These are phyloP conservation scores for Zosterops japonicus DNA, from an alignment of 2,113 vertebrate species.

Conservation along the genomic window DNA sequence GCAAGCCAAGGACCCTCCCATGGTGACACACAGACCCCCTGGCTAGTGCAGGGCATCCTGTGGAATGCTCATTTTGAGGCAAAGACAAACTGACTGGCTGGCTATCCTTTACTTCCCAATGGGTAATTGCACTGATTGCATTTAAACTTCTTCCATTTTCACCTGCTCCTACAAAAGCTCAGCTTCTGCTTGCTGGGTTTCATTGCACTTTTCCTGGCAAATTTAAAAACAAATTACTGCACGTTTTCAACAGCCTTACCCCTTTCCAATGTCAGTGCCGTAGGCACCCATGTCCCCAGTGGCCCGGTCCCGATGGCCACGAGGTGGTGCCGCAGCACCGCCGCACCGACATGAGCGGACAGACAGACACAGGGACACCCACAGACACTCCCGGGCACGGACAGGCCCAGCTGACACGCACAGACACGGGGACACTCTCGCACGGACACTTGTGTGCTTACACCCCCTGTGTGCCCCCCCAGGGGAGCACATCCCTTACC, in stretches of 20 bases:
- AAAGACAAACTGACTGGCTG: not conserved
- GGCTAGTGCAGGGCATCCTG: not conserved
- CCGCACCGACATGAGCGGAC: not conserved
- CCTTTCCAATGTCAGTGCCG: accelerated
- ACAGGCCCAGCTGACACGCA: not conserved
- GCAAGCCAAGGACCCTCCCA: not conserved
- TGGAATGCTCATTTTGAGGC: not conserved
- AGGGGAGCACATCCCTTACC: not conserved
- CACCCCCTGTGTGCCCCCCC: too few relatives aligned
- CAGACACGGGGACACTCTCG: not conserved
- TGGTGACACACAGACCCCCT: not conserved
- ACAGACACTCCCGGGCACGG: not conserved
- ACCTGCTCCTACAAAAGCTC: not conserved
- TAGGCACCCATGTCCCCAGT: accelerated
- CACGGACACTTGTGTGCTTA: accelerated
- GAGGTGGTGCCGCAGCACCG: not conserved
- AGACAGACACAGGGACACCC: not conserved
- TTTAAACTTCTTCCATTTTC: not conserved
- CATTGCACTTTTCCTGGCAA: not conserved
- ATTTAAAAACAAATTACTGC: not conserved
- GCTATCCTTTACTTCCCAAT: accelerated
- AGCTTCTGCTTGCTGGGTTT: not conserved
- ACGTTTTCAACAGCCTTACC: not conserved
- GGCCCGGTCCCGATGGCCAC: not conserved
- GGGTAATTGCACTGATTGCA: not conserved